Base-by-base conservation (phyloP, 2,797 vertebrate species). In the Paguma larvata region DNA sequence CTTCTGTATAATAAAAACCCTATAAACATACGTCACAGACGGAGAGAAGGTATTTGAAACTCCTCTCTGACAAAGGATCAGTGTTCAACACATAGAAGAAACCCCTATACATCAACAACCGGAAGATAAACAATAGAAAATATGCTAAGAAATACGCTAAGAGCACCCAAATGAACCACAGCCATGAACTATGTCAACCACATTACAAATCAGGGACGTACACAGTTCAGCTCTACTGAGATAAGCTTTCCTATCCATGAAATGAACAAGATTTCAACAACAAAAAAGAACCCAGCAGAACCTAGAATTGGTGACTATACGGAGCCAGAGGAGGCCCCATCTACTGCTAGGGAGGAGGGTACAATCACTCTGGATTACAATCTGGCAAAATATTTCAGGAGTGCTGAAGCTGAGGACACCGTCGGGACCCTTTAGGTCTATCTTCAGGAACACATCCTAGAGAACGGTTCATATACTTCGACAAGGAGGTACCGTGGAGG, bases 21-120 rank as follows among this genome's bases (percentile, higher is more conserved):
- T 92, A 77, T 62, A 82, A 94, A 88, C 12, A 25, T 19, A 90
- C n/a, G n/a, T 51, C 48, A 34, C 4, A 92, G 68, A 85, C 12
- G 27, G 30, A n/a, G 13, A 80, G 46, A 90, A 63, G 25, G 41
- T 10, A 86, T 86, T 15, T 70, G 75, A 63, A 91, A 62, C 30
- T 51, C n/a, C 30, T n/a, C 51, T 25, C 14, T 75, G 85, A 83
- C 14, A 72, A 65, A 73, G 19, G 30, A 53, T 44, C 79, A 38
- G 15, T 30, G 65, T 63, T 72, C 34, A 67, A 75, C 80, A 80
- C 27, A 79, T 0, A 38, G 48, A 79, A 41, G 19, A 51, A 51
- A 94, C 53, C 34, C 34, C 56, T 75, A 79, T 0, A 56, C 3
- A 15, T 77, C 53, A 83, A 38, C 15, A 77, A 38, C 4, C 34